phyloP scores from a whole-genome alignment of 2,797 vertebrate species.

The Emydoidea blandingii region DNA sequence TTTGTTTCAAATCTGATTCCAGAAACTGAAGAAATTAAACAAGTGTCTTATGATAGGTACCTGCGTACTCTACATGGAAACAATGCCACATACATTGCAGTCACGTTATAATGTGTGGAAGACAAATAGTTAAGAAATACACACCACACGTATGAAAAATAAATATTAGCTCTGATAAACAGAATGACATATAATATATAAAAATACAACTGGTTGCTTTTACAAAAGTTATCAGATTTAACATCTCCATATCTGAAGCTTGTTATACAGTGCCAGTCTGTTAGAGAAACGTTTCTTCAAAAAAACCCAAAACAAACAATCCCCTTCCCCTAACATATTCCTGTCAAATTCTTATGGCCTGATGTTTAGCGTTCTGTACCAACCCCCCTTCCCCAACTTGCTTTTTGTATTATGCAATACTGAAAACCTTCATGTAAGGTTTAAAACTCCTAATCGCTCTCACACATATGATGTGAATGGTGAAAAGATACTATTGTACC shows the following conservation, averaged over 20 bases:
- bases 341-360: not conserved
- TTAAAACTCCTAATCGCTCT: not conserved
- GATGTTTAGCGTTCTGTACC: not conserved
- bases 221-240: not conserved
- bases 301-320: not conserved
- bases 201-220: not conserved
- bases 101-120: not conserved
- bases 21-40: not conserved
- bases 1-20: not conserved
- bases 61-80: not conserved
- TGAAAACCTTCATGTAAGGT: not conserved
- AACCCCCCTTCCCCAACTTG: not conserved
- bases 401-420: not conserved
- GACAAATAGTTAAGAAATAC: not conserved
- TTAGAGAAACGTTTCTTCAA: not conserved
- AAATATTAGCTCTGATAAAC: constrained; percentile 52
- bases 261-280: not conserved
- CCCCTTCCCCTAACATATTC: not conserved
- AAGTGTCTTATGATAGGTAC: not conserved
- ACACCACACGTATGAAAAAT: not conserved
- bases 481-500: not conserved
- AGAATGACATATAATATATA: constrained; percentile 22
- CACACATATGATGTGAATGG: not conserved
- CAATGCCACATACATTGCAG: not conserved
- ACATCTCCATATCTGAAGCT: not conserved